Percentiles rank a stretch among this genome's conserved stretches.
Conservation (phyloP, 2,113 vertebrate genomes). For the Pseudopodoces humilis region DNA sequence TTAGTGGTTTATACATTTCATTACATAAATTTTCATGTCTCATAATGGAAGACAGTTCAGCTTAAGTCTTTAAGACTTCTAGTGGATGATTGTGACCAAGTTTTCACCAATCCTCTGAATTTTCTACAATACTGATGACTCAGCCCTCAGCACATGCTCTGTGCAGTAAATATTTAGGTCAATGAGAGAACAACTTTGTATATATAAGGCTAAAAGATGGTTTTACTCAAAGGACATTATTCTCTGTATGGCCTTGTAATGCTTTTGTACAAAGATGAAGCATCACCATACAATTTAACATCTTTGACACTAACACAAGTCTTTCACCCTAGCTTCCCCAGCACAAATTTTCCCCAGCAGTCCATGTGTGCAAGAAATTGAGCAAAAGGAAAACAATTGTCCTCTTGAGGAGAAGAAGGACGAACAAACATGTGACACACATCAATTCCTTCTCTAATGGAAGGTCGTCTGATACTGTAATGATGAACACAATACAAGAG, state of each 20-base stretch:
- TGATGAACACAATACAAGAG: background rate
- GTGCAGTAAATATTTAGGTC: background rate
- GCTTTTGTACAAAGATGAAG: background rate
- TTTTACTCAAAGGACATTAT: background rate
- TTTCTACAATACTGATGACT: background rate
- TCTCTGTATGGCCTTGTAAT: background rate
- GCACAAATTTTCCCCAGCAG: background rate
- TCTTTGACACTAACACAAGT: background rate
- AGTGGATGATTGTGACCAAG: background rate
- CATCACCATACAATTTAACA: background rate
- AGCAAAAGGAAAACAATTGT: background rate
- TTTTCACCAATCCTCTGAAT: background rate
- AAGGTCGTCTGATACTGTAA: background rate
- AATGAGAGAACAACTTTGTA: background rate
- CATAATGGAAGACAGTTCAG: background rate
- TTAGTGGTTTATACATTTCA: background rate
- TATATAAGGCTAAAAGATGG: background rate
- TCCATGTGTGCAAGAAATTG: background rate
- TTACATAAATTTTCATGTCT: background rate
- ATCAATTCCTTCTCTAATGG: background rate
- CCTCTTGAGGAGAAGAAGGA: background rate
- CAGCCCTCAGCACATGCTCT: background rate
- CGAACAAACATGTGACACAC: fast-evolving
- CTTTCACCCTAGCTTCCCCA: background rate
- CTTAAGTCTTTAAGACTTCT: background rate